phyloP scores from a whole-genome alignment of 2,888 invertebrate genomes.

The Antheraea yamamai region DNA sequence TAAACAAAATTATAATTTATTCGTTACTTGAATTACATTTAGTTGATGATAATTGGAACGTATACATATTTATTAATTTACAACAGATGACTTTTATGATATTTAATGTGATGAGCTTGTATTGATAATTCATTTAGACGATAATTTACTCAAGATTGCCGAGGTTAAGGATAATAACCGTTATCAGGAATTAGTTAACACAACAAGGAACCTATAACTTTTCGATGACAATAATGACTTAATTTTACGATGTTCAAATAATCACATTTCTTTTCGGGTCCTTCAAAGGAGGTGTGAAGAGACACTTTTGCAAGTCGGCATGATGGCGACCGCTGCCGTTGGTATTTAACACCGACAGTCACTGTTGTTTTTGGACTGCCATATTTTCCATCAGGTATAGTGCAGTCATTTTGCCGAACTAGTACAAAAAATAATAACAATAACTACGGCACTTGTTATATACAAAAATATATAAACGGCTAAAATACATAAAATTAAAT shows the following conservation, averaged over 20 bases:
- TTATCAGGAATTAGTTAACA: slow-evolving; percentile 19
- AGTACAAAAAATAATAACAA: no score
- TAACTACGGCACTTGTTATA: no score
- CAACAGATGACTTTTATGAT: slow-evolving; percentile 26
- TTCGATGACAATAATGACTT: not conserved
- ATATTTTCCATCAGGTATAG: no score
- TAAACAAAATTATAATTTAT: slow-evolving; percentile 51
- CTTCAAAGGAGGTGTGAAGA: no score
- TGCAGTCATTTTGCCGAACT: no score
- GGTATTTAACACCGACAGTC: no score
- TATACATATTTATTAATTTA: not conserved
- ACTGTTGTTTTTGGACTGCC: no score
- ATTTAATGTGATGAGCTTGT: slow-evolving; percentile 33
- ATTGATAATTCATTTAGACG: slow-evolving; percentile 34
- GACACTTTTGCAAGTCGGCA: no score
- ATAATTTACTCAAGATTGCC: slow-evolving; percentile 28
- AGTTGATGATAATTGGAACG: not conserved
- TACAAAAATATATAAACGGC: no score
- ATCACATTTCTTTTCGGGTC: not conserved
- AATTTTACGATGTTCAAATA: not conserved
- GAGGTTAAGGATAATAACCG: slow-evolving; percentile 27
- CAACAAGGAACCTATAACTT: not conserved
- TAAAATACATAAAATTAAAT: no score
- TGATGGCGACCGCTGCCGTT: no score
- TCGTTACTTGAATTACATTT: slow-evolving; percentile 35